Base-by-base conservation (phyloP, 2,888 invertebrate species). In the Erannis defoliaria region DNA sequence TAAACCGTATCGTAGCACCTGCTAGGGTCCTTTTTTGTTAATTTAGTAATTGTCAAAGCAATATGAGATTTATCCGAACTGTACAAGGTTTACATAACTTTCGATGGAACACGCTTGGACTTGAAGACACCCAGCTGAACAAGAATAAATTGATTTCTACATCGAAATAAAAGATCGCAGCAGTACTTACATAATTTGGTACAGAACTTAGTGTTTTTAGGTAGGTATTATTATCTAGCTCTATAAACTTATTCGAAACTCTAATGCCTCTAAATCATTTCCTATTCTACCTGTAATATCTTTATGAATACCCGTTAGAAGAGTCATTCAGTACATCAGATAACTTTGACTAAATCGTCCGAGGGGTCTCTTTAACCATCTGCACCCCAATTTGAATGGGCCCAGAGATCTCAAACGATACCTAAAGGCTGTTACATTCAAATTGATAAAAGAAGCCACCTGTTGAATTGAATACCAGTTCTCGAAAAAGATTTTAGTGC, bases 401-500 rank as follows among this genome's bases (percentile, higher is more conserved):
- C 64, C 66, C 66, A 62, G 68, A 67, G 64, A 70, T 66, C 62
- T 65, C 69, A 72, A 74, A 76, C 74, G 71, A 77, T 62, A 62
- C 56, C 56, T 68, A 82, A 80, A 79, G 77, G 80, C 86, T 86
- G 87, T 90, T 87, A 88, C 85, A 88, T 88, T 85, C 80, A 83
- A 86, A 89, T 86, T 86, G 84, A 80, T 82, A 85, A 86, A 88
- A 86, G 81, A 73, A 76, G 76, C 89, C 89, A 92, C 92, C 91
- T 92, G 92, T 92, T 91, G 89, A 80, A 76, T 75, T 67, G 76
- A 72, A 78, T 78, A 82, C 66, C 67, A 78, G 82, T 84, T 78
- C 83, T 79, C 80, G 77, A 83, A 86, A 89, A 89, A 86, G 86
- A 85, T 88, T 89, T 88, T 87, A 89, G 88, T 86, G 82, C 81